Percentiles rank a stretch among this genome's conserved stretches.
These are phyloP conservation scores for Palythoa caribaeorum DNA, from an alignment of 92 coral and sea anemone species.

Conservation along the genomic window DNA sequence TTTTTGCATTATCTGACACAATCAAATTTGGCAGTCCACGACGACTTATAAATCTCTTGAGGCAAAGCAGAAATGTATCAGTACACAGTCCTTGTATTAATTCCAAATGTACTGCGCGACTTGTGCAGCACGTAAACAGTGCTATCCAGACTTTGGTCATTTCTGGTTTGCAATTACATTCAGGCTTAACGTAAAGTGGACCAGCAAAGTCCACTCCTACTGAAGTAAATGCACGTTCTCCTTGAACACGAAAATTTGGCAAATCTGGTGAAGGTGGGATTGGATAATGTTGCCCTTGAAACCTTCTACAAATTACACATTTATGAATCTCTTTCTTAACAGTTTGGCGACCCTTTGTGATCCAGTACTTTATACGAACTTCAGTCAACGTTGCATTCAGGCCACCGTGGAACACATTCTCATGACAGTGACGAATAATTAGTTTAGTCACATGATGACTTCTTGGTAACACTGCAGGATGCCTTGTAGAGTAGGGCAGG, in stretches of 20 bases:
- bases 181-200: not conserved
- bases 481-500: not conserved
- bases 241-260: constrained; percentile 46
- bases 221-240: constrained; percentile 25
- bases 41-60: constrained; percentile 29
- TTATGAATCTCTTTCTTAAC: constrained; percentile 9
- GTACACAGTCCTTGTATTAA: constrained; percentile 16
- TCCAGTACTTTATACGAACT: constrained; percentile 30
- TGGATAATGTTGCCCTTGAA: constrained; percentile 28
- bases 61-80: constrained; percentile 30
- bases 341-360: constrained; percentile 28
- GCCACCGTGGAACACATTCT: constrained; percentile 26
- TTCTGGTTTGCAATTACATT: constrained; percentile 5
- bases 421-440: constrained; percentile 16
- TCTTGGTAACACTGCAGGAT: constrained; percentile 17
- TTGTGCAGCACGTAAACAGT: constrained; percentile 24
- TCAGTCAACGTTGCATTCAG: constrained; percentile 20
- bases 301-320: constrained; percentile 11
- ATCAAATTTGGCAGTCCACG: constrained; percentile 40
- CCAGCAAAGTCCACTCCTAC: constrained; percentile 46
- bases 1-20: constrained; percentile 46
- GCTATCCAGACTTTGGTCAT: constrained; percentile 16
- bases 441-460: constrained; percentile 22
- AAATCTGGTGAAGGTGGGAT: constrained; percentile 19
- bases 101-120: constrained; percentile 45